Evolutionary conservation across 1,140 invertebrate species (phyloP).

Genomic region (Drosophila auraria): DNA sequence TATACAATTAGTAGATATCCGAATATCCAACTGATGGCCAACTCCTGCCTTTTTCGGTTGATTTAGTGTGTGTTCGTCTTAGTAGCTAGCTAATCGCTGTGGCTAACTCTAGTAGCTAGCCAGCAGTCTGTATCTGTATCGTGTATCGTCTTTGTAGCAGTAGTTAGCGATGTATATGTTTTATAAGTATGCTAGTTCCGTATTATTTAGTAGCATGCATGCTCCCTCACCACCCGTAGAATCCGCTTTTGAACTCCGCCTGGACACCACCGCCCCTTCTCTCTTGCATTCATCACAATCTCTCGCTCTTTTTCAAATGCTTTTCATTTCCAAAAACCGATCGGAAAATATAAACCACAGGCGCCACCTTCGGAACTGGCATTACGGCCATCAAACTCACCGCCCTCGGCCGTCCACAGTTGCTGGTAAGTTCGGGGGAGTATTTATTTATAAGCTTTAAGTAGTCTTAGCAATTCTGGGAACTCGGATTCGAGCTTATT

Average conservation of each 20-base stretch:
- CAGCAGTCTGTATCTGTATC: background rate
- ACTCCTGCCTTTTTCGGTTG: background rate
- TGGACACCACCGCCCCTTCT: constrained; percentile 12
- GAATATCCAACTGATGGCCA: constrained; percentile 8
- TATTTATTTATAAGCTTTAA: too few species aligned
- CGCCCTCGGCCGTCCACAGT: constrained; percentile 97
- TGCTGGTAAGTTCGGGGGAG: constrained; percentile 89
- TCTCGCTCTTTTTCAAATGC: constrained; percentile 77
- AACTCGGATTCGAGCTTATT: too few species aligned
- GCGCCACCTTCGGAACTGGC: constrained; percentile 96
- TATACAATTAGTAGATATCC: background rate
- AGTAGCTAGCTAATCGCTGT: constrained; percentile 11
- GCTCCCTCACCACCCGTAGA: background rate
- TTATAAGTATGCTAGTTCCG: constrained; percentile 2
- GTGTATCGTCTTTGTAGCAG: constrained; percentile 2
- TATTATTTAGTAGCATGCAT: constrained; percentile 1
- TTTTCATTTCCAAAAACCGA: constrained; percentile 59
- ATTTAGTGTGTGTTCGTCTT: constrained; percentile 7
- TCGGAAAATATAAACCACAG: constrained; percentile 85
- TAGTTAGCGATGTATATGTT: constrained; percentile 4
- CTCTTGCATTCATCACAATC: constrained; percentile 47
- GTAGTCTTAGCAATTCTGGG: too few species aligned
- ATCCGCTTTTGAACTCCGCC: constrained; percentile 13
- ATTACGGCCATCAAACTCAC: constrained; percentile 99
- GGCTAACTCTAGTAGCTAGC: constrained; percentile 4